Evolutionary conservation across 1,140 invertebrate genomes (phyloP).

Genomic region (Drosophila parabipectinata): DNA sequence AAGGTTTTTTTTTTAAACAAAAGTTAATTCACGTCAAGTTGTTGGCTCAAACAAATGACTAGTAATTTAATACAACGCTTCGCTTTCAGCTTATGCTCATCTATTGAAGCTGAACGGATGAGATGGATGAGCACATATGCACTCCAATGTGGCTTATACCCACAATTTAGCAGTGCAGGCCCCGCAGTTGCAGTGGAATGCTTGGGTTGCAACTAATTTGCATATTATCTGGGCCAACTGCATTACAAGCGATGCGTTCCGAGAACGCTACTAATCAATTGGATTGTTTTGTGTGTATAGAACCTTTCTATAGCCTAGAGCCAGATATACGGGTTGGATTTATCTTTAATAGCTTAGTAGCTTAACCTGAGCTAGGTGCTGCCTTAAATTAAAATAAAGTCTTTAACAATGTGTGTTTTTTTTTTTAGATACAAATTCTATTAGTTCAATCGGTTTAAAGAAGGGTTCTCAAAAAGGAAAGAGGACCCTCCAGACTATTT

Average conservation of each 20-base stretch:
- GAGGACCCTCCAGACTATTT: slow-evolving; percentile 48
- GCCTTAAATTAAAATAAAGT: too few species aligned
- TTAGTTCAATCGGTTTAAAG: too few species aligned
- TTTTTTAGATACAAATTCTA: too few species aligned
- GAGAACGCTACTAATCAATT: slow-evolving; percentile 58
- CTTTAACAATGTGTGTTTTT: too few species aligned
- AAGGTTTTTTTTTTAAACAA: background rate
- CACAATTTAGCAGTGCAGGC: slow-evolving; percentile 70
- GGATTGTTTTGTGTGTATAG: slow-evolving; percentile 50
- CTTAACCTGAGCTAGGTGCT: too few species aligned
- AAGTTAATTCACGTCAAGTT: background rate
- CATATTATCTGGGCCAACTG: slow-evolving; percentile 71
- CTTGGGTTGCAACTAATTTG: slow-evolving; percentile 62
- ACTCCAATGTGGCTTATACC: slow-evolving; percentile 71
- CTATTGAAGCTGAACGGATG: slow-evolving; percentile 42
- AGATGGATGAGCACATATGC: slow-evolving; percentile 3
- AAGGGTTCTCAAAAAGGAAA: too few species aligned
- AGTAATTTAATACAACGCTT: slow-evolving; percentile 44
- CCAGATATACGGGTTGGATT: background rate
- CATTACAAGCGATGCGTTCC: slow-evolving; percentile 39
- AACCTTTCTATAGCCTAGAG: background rate
- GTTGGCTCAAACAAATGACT: slow-evolving; percentile 40
- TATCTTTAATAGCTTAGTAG: too few species aligned
- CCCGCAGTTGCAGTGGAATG: slow-evolving; percentile 52
- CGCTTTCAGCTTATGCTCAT: slow-evolving; percentile 37